Evolutionary conservation across 2,113 vertebrate species (phyloP), one percentile per base, ranked within the genome.

Genomic region (Trematocara stigmaticum): DNA sequence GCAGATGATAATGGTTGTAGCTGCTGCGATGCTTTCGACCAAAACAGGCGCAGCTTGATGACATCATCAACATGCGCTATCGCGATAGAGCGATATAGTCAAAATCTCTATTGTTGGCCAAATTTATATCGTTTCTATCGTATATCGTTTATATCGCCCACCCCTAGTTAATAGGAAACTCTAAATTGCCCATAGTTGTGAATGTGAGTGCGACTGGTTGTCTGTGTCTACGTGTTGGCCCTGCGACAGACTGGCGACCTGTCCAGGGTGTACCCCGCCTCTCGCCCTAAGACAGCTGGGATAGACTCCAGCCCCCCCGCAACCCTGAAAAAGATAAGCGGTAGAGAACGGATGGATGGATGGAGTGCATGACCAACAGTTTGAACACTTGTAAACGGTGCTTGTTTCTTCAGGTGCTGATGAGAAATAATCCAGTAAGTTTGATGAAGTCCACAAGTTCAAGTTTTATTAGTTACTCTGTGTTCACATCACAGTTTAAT

Each of bases 221-320:
- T 16, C 57, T 61, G 8, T n/a, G 5, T n/a, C 57, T 61, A 0
- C 11, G 16, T 61, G 57, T 61, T 61, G 0, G 5, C 1, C 29
- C 8, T 10, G 57, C 1, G 16, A 35, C 57, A 61, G 57, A n/a
- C 57, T 61, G 31, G 57, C 1, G 16, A 61, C 16, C 57, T n/a
- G 57, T 61, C 31, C 31, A 61, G 57, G 31, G 9, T 35, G 0
- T n/a, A 61, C 59, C 9, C 31, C 1, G 2, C 31, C 31, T 64
- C 59, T 64, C 1, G 0, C 57, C 31, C 57, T 61, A 35, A 6
- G 57, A 35, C 16, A 35, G 59, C 57, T 61, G 31, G 16, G 31
- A 61, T 35, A 35, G 29, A 0, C 8, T 34, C 8, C 26, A 61
- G 9, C 9, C 3, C 57, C 31, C 9, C 40, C 2, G 0, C 10